Evolutionary conservation across 2,888 invertebrate species (phyloP).

Genomic region (Eupelmus urozonus): DNA sequence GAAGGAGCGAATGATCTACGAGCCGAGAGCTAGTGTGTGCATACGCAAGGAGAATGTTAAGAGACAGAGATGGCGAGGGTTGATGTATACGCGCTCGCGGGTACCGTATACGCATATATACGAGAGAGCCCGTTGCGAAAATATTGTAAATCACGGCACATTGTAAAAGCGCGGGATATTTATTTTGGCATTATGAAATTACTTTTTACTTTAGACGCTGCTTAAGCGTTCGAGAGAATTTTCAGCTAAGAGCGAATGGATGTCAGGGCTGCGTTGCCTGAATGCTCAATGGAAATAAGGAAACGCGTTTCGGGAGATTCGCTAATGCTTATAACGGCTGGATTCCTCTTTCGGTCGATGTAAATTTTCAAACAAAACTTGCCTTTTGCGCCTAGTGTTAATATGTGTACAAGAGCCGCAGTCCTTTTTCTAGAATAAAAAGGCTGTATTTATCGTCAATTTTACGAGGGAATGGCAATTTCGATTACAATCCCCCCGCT

Average conservation of each 20-base stretch:
- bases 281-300: neutral
- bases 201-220: neutral
- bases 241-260: neutral
- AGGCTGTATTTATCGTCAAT: neutral
- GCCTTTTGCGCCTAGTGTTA: too few species aligned
- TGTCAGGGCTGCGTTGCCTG: neutral
- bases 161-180: constrained; percentile 29
- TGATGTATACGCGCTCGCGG: neutral
- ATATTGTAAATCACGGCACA: constrained; percentile 38
- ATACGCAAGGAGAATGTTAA: neutral
- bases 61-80: neutral
- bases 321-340: neutral
- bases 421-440: too few species aligned
- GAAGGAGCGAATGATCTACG: neutral
- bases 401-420: neutral
- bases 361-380: too few species aligned
- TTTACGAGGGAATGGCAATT: neutral
- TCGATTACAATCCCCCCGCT: too few species aligned
- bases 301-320: neutral
- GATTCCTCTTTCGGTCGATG: too few species aligned
- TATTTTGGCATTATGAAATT: constrained; percentile 2
- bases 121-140: too few species aligned
- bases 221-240: neutral
- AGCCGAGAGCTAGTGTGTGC: too few species aligned
- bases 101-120: constrained; percentile 7